Evolutionary conservation across 1,140 invertebrate genomes (phyloP).

Genomic region (Formica selysi): DNA sequence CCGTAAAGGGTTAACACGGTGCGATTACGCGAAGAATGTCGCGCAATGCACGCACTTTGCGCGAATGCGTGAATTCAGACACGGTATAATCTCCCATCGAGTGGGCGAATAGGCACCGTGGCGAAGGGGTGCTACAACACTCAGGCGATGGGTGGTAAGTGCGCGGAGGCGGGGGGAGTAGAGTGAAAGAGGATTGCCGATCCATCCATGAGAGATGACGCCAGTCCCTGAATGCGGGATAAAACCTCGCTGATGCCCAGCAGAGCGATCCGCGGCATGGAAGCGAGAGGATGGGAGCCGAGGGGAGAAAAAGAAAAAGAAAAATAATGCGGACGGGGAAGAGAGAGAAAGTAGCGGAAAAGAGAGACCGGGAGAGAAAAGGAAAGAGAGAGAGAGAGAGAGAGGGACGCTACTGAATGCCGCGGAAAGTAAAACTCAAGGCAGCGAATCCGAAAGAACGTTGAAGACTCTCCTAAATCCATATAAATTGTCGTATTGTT

Average conservation of each 20-base stretch:
- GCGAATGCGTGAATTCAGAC: constrained; percentile 69
- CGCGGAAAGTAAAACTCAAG: constrained; percentile 85
- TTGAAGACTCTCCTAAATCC: constrained; percentile 84
- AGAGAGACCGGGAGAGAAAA: no score
- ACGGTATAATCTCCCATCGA: constrained; percentile 80
- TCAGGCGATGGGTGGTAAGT: constrained; percentile 59
- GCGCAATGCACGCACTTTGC: constrained; percentile 65
- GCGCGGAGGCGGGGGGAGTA: constrained; percentile 58
- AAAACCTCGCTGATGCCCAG: constrained; percentile 82
- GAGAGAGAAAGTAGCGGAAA: constrained; percentile 70
- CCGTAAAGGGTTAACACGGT: constrained; percentile 34
- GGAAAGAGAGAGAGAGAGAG: constrained; percentile 64
- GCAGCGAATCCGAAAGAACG: constrained; percentile 82
- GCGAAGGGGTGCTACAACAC: constrained; percentile 48
- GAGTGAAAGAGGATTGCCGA: constrained; percentile 85
- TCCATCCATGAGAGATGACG: constrained; percentile 84
- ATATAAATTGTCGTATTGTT: constrained; percentile 87
- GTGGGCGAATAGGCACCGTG: constrained; percentile 74
- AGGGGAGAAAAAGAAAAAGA: constrained; percentile 63
- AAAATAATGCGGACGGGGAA: constrained; percentile 54
- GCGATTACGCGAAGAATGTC: constrained; percentile 31
- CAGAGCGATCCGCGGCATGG: constrained; percentile 77
- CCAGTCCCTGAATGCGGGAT: constrained; percentile 82
- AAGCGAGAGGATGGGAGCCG: constrained; percentile 64
- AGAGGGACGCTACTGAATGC: constrained; percentile 82